Conservation (phyloP, 2,113 vertebrate genomes). For the Circaetus cinerascens region DNA sequence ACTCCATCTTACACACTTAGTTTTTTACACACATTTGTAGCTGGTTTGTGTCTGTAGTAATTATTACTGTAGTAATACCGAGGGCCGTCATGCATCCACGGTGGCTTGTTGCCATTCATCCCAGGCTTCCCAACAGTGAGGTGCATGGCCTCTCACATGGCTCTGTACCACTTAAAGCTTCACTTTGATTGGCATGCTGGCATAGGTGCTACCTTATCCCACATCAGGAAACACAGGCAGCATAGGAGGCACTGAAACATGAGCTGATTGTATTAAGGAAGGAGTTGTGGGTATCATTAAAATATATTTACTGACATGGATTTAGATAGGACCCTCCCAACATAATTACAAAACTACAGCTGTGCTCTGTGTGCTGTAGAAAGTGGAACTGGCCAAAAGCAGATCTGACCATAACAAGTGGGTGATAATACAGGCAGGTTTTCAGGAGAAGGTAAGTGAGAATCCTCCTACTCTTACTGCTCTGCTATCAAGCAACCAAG, state of each 20-base stretch:
- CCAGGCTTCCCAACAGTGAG: neutral
- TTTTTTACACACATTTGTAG: neutral
- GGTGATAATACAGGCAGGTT: neutral
- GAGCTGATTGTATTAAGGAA: neutral
- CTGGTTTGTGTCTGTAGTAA: neutral
- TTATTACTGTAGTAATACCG: neutral
- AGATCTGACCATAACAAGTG: neutral
- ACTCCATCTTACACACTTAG: rapidly evolving
- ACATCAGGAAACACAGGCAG: neutral
- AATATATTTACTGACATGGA: rapidly evolving
- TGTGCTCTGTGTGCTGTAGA: neutral
- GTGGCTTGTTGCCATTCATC: rapidly evolving
- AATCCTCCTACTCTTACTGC: neutral
- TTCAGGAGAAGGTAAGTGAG: neutral
- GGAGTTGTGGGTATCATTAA: neutral
- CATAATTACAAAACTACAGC: neutral
- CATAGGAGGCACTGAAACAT: rapidly evolving
- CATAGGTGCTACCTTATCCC: neutral
- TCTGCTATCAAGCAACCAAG: neutral
- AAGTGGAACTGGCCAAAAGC: neutral
- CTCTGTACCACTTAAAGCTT: neutral
- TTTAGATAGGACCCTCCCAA: neutral
- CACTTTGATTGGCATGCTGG: neutral
- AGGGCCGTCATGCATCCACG: rapidly evolving
- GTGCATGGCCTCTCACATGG: rapidly evolving